Conservation (phyloP, 2,113 vertebrate species). For the Anser cygnoides region DNA sequence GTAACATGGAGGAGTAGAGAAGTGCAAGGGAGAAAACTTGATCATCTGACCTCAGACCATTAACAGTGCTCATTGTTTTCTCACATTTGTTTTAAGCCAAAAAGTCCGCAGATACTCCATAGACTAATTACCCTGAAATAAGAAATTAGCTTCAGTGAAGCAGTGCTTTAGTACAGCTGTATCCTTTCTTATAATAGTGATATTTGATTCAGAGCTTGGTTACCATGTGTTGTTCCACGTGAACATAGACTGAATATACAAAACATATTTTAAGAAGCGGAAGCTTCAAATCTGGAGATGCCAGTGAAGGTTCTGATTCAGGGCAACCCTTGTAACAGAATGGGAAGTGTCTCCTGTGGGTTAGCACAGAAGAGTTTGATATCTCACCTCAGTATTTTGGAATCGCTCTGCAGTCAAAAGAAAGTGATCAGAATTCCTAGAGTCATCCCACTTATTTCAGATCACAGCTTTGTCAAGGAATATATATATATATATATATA, state of each 20-base stretch:
- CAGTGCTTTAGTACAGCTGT: background rate
- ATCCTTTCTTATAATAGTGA: background rate
- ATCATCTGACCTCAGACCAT: background rate
- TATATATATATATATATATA: too few relatives aligned
- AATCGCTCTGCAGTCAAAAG: background rate
- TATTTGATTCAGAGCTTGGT: background rate
- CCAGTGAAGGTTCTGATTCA: background rate
- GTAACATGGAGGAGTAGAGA: background rate
- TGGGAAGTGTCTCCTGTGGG: background rate
- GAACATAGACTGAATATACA: background rate
- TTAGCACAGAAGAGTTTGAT: background rate
- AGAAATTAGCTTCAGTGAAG: background rate
- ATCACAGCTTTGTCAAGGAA: background rate
- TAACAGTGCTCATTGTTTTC: rapidly evolving
- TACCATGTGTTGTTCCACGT: background rate
- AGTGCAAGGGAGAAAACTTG: background rate
- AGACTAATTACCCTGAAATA: background rate
- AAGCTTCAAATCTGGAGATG: background rate
- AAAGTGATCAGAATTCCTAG: background rate
- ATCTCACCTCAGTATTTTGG: background rate
- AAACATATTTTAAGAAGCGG: background rate
- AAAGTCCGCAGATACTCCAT: background rate
- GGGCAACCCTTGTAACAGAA: background rate
- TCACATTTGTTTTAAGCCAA: background rate
- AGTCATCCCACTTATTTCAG: background rate